Percentiles rank a stretch among this genome's conserved stretches.
phyloP scores from a whole-genome alignment of 2,797 vertebrate genomes.

The Hirundo rustica region DNA sequence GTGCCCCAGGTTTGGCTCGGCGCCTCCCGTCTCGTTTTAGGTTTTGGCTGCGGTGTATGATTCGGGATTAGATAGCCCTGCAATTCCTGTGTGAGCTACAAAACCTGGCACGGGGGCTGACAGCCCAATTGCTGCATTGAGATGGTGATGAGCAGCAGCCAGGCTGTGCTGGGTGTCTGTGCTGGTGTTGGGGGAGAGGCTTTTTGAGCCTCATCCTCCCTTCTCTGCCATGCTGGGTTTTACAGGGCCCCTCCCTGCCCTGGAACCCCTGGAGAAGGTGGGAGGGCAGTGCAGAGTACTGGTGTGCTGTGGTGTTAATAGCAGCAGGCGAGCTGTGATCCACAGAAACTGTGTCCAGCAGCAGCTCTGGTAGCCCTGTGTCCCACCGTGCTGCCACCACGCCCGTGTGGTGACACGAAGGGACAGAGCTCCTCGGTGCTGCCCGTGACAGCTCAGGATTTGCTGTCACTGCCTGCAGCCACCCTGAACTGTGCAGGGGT shows the following conservation, averaged over 20 bases:
- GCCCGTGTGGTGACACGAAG: accelerated
- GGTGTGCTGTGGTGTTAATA: not conserved
- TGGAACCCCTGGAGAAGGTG: accelerated
- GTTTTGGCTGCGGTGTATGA: not conserved
- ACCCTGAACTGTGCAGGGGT: not conserved
- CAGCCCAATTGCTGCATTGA: not conserved
- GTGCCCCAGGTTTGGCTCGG: not conserved
- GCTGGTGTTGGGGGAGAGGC: not conserved
- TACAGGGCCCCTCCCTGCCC: not conserved
- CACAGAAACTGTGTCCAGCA: not conserved
- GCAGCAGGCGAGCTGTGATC: not conserved
- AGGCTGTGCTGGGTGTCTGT: not conserved
- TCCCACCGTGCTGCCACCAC: not conserved
- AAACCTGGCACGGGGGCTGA: not conserved
- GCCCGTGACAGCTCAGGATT: not conserved
- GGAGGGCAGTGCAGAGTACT: not conserved
- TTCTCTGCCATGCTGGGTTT: not conserved
- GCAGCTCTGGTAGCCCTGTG: not conserved
- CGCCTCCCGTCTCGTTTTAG: not conserved
- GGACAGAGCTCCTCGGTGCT: not conserved
- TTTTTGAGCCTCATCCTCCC: not conserved
- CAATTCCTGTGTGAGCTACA: not conserved
- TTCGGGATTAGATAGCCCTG: not conserved
- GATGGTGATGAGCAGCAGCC: not conserved
- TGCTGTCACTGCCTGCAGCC: not conserved